Evolutionary conservation across 2,797 vertebrate species (phyloP), one percentile per base, ranked within the genome.

Genomic region (Basileuterus tristriatus): DNA sequence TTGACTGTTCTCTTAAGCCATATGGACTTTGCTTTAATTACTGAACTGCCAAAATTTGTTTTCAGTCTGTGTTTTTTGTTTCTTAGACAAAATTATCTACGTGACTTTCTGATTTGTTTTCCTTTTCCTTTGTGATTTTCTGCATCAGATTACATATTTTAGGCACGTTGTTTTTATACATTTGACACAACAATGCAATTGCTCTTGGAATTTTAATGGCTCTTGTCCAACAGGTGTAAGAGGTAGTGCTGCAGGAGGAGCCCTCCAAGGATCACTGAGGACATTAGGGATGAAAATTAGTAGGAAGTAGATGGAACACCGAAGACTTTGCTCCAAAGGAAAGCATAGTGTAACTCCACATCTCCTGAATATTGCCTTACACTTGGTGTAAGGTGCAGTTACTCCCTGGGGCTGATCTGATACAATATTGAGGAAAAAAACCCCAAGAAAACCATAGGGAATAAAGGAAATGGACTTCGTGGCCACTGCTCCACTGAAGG

Each of bases 1-100:
- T 92, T 88, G 96, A 96, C 96, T 96, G 96, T 96, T 97, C 93
- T 95, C 95, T 96, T 96, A 98, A 98, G 98, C 98, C 97, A 97
- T 97, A 97, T 52, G 88, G 95, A 97, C 83, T 72, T 97, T 77
- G 95, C 96, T 97, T 97, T 97, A 87, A 90, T 91, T 59, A 74
- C 58, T 19, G 68, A 83, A 93, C 91, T 89, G 92, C 90, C 76
- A 93, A 89, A 67, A 64, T 52, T 82, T 70, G 65, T 91, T 96
- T 58, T 49, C 41, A 34, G 60, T 36, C 34, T 69, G 63, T 24
- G n/a, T 59, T 94, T 94, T 93, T 95, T 91, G 62, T 72, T 87
- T 88, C 93, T 92, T 88, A 46, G 62, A 29, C 67, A 70, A 32
- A 56, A 50, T 87, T 39, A 79, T 43, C 70, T 41, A n/a, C 8